phyloP scores from a whole-genome alignment of 2,113 vertebrate genomes.

The Bujurquina vittata region DNA sequence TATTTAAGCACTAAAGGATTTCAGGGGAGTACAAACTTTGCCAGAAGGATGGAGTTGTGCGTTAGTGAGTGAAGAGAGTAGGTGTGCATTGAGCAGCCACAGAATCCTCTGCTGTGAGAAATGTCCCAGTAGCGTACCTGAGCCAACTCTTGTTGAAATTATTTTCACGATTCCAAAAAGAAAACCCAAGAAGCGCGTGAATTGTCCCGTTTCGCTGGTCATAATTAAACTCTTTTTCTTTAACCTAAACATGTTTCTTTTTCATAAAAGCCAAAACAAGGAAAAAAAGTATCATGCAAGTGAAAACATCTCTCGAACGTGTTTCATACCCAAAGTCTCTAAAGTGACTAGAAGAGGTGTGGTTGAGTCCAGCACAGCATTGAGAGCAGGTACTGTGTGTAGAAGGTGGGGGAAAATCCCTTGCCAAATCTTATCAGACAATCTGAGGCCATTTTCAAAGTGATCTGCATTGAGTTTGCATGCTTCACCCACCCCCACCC shows the following conservation, averaged over 20 bases:
- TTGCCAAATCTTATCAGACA: constrained; percentile 47
- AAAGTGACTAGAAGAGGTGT: neutral
- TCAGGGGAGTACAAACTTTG: constrained; percentile 18
- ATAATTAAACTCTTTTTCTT: neutral
- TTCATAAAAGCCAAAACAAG: neutral
- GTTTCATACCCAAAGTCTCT: neutral
- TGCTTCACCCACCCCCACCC: neutral
- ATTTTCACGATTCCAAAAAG: neutral
- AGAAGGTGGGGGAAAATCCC: constrained; percentile 52
- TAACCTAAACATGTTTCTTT: constrained; percentile 6
- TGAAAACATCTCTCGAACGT: constrained; percentile 9
- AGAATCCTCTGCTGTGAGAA: constrained; percentile 26
- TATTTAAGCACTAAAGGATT: constrained; percentile 55
- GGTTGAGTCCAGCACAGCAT: neutral
- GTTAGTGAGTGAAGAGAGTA: constrained; percentile 20
- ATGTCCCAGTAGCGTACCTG: neutral
- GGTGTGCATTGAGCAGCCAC: constrained; percentile 43
- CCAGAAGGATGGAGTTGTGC: constrained; percentile 41
- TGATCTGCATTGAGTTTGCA: neutral
- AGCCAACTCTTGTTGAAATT: constrained; percentile 26
- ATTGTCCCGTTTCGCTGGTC: neutral
- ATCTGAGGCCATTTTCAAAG: constrained; percentile 15
- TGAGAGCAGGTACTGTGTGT: constrained; percentile 40
- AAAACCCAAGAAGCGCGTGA: neutral
- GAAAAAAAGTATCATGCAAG: neutral